phyloP scores from a whole-genome alignment of 2,113 vertebrate species.

The Crotalus helleri region DNA sequence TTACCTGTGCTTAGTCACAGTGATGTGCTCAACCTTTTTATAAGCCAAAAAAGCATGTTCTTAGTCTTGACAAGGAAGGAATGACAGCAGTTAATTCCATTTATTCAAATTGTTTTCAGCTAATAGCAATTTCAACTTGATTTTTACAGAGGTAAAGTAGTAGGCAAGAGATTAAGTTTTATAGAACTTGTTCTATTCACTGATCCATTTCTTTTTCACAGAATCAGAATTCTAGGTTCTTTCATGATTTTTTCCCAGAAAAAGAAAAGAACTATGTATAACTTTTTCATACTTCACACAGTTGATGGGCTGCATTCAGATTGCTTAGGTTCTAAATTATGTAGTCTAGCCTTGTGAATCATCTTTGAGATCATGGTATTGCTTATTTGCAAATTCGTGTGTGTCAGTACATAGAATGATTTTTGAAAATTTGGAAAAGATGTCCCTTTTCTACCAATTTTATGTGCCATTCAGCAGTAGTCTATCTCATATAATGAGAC shows the following conservation, averaged over 20 bases:
- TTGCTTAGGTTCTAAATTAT: neutral
- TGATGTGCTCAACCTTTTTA: neutral
- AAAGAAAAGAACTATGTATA: neutral
- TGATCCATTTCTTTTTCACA: neutral
- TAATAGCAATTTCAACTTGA: neutral
- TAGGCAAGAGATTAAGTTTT: neutral
- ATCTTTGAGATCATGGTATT: neutral
- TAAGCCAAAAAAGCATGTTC: neutral
- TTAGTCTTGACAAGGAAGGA: neutral
- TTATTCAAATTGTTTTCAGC: neutral
- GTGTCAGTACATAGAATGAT: neutral
- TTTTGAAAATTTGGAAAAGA: neutral
- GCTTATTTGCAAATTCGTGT: neutral
- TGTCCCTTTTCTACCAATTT: neutral
- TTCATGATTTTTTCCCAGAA: neutral
- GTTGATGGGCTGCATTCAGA: neutral
- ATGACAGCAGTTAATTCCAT: constrained; percentile 1
- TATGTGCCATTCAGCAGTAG: neutral
- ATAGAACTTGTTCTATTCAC: neutral
- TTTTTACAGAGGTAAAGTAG: neutral
- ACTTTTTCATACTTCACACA: neutral
- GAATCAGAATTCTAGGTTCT: neutral
- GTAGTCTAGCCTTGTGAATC: neutral
- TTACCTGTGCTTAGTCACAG: neutral
- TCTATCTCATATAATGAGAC: neutral